phyloP scores from a whole-genome alignment of 2,888 invertebrate genomes.

The Drosophila antonietae region DNA sequence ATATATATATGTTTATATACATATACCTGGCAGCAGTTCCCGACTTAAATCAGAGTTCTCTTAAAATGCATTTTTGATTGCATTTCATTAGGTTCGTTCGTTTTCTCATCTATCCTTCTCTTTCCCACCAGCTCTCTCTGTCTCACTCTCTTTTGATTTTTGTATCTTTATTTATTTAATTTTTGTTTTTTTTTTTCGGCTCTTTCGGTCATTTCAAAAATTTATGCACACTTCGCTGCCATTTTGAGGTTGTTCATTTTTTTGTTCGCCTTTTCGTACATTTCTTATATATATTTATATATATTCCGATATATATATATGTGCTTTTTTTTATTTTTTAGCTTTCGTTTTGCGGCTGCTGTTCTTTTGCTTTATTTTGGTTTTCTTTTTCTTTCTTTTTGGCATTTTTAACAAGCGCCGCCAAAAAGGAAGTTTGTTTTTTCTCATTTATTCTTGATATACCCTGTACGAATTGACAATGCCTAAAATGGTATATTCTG shows the following conservation, averaged over 20 bases:
- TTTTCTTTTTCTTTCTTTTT: slow-evolving; percentile 51
- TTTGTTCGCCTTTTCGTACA: slow-evolving; percentile 21
- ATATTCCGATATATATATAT: slow-evolving; percentile 3
- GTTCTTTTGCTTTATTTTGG: slow-evolving; percentile 52
- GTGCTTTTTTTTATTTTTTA: slow-evolving; percentile 14
- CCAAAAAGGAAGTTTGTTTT: slow-evolving; percentile 74
- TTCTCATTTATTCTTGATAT: slow-evolving; percentile 9
- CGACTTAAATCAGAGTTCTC: slow-evolving; percentile 71
- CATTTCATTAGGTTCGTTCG: slow-evolving; percentile 69
- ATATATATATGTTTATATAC: neutral
- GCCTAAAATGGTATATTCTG: neutral
- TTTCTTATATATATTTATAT: slow-evolving; percentile 16
- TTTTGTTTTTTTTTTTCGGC: slow-evolving; percentile 27
- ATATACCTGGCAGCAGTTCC: slow-evolving; percentile 30
- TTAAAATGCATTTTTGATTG: slow-evolving; percentile 78
- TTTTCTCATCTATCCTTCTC: slow-evolving; percentile 16
- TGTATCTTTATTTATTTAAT: slow-evolving; percentile 25
- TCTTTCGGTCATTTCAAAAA: slow-evolving; percentile 70
- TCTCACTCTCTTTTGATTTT: slow-evolving; percentile 18
- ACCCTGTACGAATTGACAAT: neutral
- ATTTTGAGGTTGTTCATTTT: slow-evolving; percentile 76
- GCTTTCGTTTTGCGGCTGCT: slow-evolving; percentile 42
- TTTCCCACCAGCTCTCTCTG: neutral
- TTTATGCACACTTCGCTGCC: slow-evolving; percentile 78
- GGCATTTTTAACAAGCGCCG: slow-evolving; percentile 77